Evolutionary conservation across 1,140 invertebrate species (phyloP), one percentile per base, ranked within the genome.

Genomic region (Sipha flava): DNA sequence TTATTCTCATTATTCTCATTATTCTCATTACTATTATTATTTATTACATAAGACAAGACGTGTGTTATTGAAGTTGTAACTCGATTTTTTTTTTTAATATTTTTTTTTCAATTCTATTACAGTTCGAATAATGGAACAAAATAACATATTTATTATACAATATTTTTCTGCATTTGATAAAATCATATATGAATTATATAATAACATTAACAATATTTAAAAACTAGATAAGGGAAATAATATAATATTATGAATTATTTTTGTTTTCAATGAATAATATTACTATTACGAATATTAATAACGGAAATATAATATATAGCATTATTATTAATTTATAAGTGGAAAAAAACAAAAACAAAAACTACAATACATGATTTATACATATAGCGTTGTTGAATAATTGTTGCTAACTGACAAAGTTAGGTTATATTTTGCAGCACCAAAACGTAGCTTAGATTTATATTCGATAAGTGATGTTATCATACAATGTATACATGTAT

Each of bases 151-250:
- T 68, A 68, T 68, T 45, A 68, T 18, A 68, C 14, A 18, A 45
- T 68, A 45, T 68, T 68, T 45, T 43, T 68, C 18, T 45, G 66
- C 66, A 68, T 68, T 68, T 45, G 40, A 68, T 45, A 45, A 43
- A 68, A 26, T 26, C 26, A 68, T 40, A 29, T 45, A 68, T n/a
- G 14, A n/a, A 49, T n/a, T 49, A 49, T 49, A 37, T 40, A 43
- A 68, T 68, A 43, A 26, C 43, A 68, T 68, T 68, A 45, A 45
- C 66, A 29, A 45, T 68, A 68, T 45, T 68, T 45, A 45, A 68
- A 68, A 45, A 26, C 66, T 68, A 68, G 66, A 68, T 68, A 68
- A 68, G 66, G 23, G 37, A 45, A 68, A 68, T 43, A 4, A 68
- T 43, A 43, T 68, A 14, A 29, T 68, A 43, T 66, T 23, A 37